Percentiles rank a stretch among this genome's conserved stretches.
These are phyloP conservation scores for Rhadinocentrus ornatus DNA, from an alignment of 2,797 vertebrate species.

Conservation along the genomic window DNA sequence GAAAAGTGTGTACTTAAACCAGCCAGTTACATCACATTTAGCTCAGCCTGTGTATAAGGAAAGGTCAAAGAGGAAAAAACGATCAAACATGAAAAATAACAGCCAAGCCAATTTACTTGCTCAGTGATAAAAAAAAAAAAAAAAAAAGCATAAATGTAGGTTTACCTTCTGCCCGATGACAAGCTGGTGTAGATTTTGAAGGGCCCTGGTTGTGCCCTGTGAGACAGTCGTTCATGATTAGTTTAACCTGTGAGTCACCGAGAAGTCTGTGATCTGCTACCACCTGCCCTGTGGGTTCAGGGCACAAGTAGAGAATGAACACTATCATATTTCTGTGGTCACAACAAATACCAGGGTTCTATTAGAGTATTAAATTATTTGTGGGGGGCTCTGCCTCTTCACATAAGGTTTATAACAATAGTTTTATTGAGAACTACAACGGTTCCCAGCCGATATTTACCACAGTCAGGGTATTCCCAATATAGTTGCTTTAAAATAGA, in stretches of 20 bases:
- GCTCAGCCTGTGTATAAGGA: neutral
- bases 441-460: slow-evolving; percentile 4
- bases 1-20: neutral
- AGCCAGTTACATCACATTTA: neutral
- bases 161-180: slow-evolving; percentile 62
- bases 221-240: slow-evolving; percentile 81
- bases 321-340: slow-evolving; percentile 81
- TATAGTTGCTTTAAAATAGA: slow-evolving; percentile 45
- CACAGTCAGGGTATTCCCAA: slow-evolving; percentile 15
- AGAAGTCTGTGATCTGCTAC: slow-evolving; percentile 82
- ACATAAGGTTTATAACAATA: slow-evolving; percentile 52
- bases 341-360: slow-evolving; percentile 75
- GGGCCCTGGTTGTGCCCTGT: slow-evolving; percentile 59
- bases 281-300: slow-evolving; percentile 82
- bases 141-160: slow-evolving; percentile 50
- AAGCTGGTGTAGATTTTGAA: slow-evolving; percentile 70
- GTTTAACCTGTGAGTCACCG: slow-evolving; percentile 80
- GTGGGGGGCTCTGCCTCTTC: slow-evolving; percentile 49
- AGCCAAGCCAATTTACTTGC: neutral
- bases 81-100: neutral
- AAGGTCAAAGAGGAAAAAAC: neutral
- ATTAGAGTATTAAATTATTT: slow-evolving; percentile 81
- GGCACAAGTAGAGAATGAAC: slow-evolving; percentile 83
- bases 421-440: neutral
- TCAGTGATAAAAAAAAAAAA: slow-evolving; percentile 17